Percentiles rank a stretch among this genome's conserved stretches.
Conservation (phyloP, 2,888 invertebrate species). For the Ophion obscuratus region DNA sequence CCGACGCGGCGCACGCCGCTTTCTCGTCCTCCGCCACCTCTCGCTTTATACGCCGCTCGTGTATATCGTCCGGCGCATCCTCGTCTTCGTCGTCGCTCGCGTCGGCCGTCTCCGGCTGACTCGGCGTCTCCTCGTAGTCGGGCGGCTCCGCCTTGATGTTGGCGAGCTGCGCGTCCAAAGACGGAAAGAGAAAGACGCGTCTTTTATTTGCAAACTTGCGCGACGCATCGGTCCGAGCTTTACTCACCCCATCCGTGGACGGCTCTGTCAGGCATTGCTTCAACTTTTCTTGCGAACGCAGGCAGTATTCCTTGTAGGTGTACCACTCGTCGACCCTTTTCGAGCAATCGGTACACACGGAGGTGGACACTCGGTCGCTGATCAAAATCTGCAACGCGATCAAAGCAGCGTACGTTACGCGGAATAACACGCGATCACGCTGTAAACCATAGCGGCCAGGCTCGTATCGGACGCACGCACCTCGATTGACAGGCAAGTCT, state of each 20-base stretch:
- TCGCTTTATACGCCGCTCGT: constrained; percentile 84
- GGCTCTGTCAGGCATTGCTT: constrained; percentile 85
- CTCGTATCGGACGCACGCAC: constrained; percentile 79
- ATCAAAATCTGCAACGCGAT: constrained; percentile 85
- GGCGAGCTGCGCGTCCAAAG: neutral
- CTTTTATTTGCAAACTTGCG: neutral
- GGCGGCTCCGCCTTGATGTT: neutral
- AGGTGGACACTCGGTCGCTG: constrained; percentile 88
- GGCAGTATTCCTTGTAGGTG: constrained; percentile 87
- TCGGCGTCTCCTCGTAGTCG: neutral
- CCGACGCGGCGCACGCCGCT: constrained; percentile 73
- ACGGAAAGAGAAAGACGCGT: neutral
- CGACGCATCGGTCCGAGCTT: neutral
- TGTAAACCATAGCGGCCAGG: neutral
- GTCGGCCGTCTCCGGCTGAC: neutral
- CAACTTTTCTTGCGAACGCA: constrained; percentile 88
- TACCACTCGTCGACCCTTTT: constrained; percentile 89
- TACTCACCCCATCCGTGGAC: constrained; percentile 53
- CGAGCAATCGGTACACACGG: constrained; percentile 88
- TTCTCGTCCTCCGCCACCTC: constrained; percentile 82
- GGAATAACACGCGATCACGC: neutral
- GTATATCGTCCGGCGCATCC: neutral
- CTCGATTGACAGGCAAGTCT: constrained; percentile 88
- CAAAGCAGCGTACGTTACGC: neutral
- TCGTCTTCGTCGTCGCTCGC: neutral